Conservation (phyloP, 2,888 invertebrate species). For the Anarsia innoxiella region DNA sequence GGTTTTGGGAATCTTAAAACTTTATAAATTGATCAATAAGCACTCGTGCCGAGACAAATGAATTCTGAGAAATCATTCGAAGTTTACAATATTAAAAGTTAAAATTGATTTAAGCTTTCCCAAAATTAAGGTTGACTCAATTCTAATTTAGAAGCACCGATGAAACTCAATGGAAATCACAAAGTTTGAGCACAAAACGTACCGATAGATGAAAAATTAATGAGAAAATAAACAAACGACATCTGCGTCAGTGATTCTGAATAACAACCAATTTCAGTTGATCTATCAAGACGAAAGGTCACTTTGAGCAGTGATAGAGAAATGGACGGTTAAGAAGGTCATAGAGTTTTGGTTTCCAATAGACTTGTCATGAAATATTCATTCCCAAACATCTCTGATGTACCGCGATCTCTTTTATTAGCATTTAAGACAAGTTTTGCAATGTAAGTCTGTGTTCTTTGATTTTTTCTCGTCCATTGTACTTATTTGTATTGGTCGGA, state of each 20-base stretch:
- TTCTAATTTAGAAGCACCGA: no score
- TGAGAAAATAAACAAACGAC: constrained; percentile 54
- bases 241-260: constrained; percentile 43
- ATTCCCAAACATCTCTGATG: constrained; percentile 38
- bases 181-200: no score
- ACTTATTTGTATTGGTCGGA: no score
- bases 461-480: no score
- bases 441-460: constrained; percentile 24
- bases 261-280: constrained; percentile 29
- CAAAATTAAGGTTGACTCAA: no score
- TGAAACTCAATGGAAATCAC: no score
- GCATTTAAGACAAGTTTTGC: constrained; percentile 60
- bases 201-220: constrained; percentile 61
- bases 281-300: constrained; percentile 17
- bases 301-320: constrained; percentile 16
- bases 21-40: no score
- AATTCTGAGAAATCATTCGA: no score
- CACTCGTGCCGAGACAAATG: no score
- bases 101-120: no score
- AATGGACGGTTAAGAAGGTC: constrained; percentile 4
- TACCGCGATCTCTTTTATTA: constrained; percentile 53
- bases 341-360: constrained; percentile 29
- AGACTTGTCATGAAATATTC: constrained; percentile 57
- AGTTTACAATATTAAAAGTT: no score
- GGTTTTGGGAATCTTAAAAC: no score